phyloP scores from a whole-genome alignment of 2,888 invertebrate species.

The Halocaridina rubra region DNA sequence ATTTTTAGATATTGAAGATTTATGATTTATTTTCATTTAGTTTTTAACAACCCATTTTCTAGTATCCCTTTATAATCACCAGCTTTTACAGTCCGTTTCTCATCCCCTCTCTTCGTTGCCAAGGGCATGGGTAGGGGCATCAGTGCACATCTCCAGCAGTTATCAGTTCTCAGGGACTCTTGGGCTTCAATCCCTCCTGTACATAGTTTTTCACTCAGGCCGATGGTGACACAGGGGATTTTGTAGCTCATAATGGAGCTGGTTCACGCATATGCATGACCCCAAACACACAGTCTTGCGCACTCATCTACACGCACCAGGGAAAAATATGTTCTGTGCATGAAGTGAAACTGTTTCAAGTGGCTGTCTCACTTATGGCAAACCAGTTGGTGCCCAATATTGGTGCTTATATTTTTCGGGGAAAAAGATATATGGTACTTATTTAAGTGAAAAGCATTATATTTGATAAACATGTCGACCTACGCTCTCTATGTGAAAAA shows the following conservation, averaged over 20 bases:
- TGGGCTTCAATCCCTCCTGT: conserved; percentile 51
- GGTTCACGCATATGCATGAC: conserved; percentile 12
- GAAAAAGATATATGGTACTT: conserved; percentile 27
- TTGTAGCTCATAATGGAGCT: conserved; percentile 12
- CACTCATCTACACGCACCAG: conserved; percentile 39
- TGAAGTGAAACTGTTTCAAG: conserved; percentile 23
- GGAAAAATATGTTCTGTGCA: conserved; percentile 34
- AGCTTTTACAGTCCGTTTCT: too few species aligned
- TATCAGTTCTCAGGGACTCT: conserved; percentile 58
- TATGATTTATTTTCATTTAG: too few species aligned
- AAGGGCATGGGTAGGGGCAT: conserved; percentile 19
- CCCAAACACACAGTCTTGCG: conserved; percentile 9
- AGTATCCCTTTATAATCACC: too few species aligned
- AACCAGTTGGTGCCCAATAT: conserved; percentile 56
- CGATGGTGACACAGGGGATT: conserved; percentile 35
- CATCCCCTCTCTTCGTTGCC: background rate
- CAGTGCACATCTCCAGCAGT: conserved; percentile 46
- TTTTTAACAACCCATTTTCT: too few species aligned
- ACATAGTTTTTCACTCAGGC: conserved; percentile 49
- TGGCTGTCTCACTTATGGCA: conserved; percentile 50
- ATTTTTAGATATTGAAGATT: too few species aligned
- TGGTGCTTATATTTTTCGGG: conserved; percentile 46
- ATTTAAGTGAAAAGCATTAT: conserved; percentile 15
- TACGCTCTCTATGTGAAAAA: conserved; percentile 42
- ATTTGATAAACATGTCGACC: conserved; percentile 33